Evolutionary conservation across 2,888 invertebrate genomes (phyloP), one percentile per base, ranked within the genome.

Genomic region (Ephialtes manifestator): DNA sequence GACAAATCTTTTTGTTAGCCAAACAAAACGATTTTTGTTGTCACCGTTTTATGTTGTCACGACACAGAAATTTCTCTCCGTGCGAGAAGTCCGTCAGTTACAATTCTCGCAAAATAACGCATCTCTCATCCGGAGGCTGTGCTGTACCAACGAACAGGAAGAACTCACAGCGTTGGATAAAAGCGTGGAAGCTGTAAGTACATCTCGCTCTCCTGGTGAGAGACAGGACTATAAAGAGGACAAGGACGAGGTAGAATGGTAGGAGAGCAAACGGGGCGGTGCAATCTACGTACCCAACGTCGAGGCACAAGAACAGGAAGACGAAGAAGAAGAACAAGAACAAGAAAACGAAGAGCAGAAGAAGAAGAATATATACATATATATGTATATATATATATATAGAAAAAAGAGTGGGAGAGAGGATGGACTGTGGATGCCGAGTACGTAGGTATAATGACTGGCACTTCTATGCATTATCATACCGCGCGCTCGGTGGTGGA

Each of bases 391-490:
- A 46, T 65, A 53, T n/a, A n/a, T n/a, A n/a, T n/a, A n/a, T n/a
- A n/a, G n/a, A 46, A 74, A 28, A 7, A 48, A 80, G 39, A 68
- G 43, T 48, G 72, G 71, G 75, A 80, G 60, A 67, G 77, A 84
- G 85, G 88, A 87, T 87, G 85, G 87, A 83, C 85, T 83, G 83
- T 87, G 85, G 67, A 86, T 80, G 51, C 60, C 65, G 83, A 28
- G 55, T 72, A 83, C 75, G 81, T 81, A 71, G 67, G 85, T 91
- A 93, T 93, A 94, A 93, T 93, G 93, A 93, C 93, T 93, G 93
- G 93, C 93, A 94, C 93, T 93, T 94, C 92, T 93, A 93, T 93
- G 92, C 93, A 94, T 93, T 94, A 94, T 93, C 93, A 92, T 93
- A 92, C 91, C 90, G 89, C 90, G 89, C 31, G 48, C 39, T 65